Base-by-base conservation (phyloP, 2,113 vertebrate genomes). In the Astur gentilis region DNA sequence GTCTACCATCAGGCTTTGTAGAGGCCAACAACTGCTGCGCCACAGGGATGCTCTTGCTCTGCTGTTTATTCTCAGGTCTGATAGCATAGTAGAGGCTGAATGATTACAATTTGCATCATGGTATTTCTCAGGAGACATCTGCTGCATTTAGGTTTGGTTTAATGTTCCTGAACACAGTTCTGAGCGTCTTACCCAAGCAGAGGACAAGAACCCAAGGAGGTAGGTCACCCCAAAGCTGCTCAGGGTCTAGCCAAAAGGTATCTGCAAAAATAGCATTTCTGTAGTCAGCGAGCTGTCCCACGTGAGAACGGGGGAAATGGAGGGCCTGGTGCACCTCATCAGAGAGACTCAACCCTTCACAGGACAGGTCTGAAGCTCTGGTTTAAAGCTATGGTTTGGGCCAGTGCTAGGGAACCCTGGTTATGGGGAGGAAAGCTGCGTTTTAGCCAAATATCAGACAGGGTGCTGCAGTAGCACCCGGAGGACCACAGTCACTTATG, bases 401-500 rank as follows among this genome's bases (percentile, higher is more conserved):
- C 10, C 72, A 45, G 44, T 5, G 38, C 58, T 36, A 16, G 26
- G 36, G 11, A 90, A 29, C 13, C 10, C 31, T 0, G 0, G 21
- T 21, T 65, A 5, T 3, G 45, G 40, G 20, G 40, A 50, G 13
- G 13, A 57, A 75, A 69, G 17, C 6, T 22, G 7, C 2, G 0
- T 6, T 72, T 64, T 47, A 42, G 38, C 45, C 31, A 36, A 36
- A 18, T 6, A 1, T 49, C 73, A 61, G 21, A 3, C 36, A 42
- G 32, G n/a, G 61, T 50, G 57, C 36, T 70, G 4, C 71, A 60
- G 85, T 6, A 47, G 70, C 14, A 25, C 21, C 13, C n/a, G 38
- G 42, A 31, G 69, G 9, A 21, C 17, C 2, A 0, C 26, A 23
- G 47, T 4, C 31, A 21, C 18, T 49, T 15, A 0, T 0, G 23